Evolutionary conservation across 2,113 vertebrate species (phyloP), one percentile per base, ranked within the genome.

Genomic region (Phasianus colchicus): DNA sequence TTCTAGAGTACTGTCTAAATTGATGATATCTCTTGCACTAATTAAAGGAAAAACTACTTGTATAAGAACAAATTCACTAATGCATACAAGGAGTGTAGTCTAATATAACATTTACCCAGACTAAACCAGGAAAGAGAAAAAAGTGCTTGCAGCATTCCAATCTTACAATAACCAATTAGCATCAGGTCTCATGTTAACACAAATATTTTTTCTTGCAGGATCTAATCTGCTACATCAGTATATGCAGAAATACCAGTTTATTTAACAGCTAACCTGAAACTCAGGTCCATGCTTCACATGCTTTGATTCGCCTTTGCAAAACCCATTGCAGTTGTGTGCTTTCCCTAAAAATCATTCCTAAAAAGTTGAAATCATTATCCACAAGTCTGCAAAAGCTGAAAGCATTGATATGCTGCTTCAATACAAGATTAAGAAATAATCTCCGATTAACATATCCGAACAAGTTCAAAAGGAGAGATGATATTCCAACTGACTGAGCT

Each of bases 351-450:
- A 66, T 78, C 74, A n/a, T 71, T 48, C 5, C 11, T 18, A 24
- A 72, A 57, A 61, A 36, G 50, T 5, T 55, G 63, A 83, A 83
- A 29, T 8, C 15, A 47, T 76, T 80, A 80, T 18, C 24, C 15
- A 63, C 20, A 40, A 42, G 21, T 25, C 20, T 67, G 42, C 29
- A 80, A 67, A 76, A 83, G 11, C 4, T 36, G 13, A 42, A 88
- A 67, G 19, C 10, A 0, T 45, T 40, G 14, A 7, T 67, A 45
- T 0, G 0, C 13, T 76, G 48, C 15, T 70, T 83, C 47, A 64
- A 4, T 50, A 29, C 13, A 67, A 75, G 21, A 34, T 81, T 50
- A 81, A 60, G 27, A 67, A 58, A 27, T 55, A 82, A 72, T 64
- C 6, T 63, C 45, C 34, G n/a, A 29, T 48, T 50, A 90, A 55